Percentiles rank a stretch among this genome's conserved stretches.
These are phyloP conservation scores for Drosophila auraria DNA, from an alignment of 1,140 invertebrate species.

Conservation along the genomic window DNA sequence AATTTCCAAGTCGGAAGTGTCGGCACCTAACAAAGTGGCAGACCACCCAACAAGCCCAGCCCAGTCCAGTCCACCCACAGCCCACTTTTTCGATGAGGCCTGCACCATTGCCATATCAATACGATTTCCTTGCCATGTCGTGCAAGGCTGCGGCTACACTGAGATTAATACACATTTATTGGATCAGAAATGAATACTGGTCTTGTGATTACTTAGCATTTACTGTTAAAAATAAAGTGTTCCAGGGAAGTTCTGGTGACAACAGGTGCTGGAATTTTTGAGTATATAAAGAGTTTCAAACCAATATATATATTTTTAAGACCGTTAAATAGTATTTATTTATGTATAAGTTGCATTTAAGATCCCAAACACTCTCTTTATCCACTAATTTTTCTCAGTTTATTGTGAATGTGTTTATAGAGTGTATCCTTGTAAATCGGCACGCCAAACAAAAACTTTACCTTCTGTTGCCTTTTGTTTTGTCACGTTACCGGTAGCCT, in stretches of 20 bases:
- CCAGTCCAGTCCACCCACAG: neutral
- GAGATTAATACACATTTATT: neutral
- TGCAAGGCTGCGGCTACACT: conserved; percentile 45
- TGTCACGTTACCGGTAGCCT: conserved; percentile 43
- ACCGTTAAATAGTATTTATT: neutral
- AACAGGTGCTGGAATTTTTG: too few species aligned
- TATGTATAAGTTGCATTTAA: neutral
- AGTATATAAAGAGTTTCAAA: too few species aligned
- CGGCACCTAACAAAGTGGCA: conserved; percentile 56
- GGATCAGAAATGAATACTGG: neutral
- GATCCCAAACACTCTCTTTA: too few species aligned
- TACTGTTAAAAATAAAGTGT: too few species aligned
- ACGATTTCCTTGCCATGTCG: conserved; percentile 52
- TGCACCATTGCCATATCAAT: conserved; percentile 55
- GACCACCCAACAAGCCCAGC: conserved; percentile 1
- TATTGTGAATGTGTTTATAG: conserved; percentile 20
- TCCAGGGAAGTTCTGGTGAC: too few species aligned
- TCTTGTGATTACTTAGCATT: neutral
- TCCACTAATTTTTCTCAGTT: neutral
- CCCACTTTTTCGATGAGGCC: conserved; percentile 32
- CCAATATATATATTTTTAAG: too few species aligned
- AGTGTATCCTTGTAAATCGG: conserved; percentile 54
- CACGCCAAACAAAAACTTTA: conserved; percentile 58
- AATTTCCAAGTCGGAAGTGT: conserved; percentile 59
- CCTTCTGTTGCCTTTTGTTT: conserved; percentile 44